Conservation (phyloP, 2,797 vertebrate genomes). For the Hapalemur alaotrensis region DNA sequence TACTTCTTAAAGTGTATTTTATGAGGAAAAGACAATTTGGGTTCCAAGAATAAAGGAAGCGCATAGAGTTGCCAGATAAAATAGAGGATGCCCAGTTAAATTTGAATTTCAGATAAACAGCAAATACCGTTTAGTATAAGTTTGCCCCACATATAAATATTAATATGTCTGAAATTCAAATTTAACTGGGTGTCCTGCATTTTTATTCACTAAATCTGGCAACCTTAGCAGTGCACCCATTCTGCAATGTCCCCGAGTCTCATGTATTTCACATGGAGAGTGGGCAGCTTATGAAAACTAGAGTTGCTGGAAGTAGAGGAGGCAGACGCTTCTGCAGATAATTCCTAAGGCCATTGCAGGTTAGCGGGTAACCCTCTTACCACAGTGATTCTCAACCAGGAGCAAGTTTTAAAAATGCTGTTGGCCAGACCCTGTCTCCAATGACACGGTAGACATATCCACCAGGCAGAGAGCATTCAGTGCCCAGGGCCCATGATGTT, state of each 20-base stretch:
- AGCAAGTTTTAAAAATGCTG: not conserved
- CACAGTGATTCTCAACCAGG: not conserved
- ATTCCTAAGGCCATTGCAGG: not conserved
- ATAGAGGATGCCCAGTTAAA: constrained; percentile 28
- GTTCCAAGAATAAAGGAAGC: constrained; percentile 43
- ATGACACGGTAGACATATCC: not conserved
- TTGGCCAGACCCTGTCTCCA: not conserved
- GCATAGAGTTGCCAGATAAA: constrained; percentile 56
- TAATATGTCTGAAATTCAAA: constrained; percentile 58
- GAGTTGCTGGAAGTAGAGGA: not conserved
- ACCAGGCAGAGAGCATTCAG: not conserved
- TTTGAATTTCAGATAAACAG: constrained; percentile 65
- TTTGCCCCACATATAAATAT: constrained; percentile 7
- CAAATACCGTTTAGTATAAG: not conserved
- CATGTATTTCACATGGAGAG: not conserved
- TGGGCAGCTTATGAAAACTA: not conserved
- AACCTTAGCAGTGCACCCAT: not conserved
- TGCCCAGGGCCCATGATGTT: not conserved
- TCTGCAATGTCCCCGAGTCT: constrained; percentile 12
- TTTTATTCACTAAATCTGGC: constrained; percentile 57
- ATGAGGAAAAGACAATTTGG: not conserved
- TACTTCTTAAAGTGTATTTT: constrained; percentile 26
- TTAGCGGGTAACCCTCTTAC: not conserved
- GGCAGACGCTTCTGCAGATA: not conserved
- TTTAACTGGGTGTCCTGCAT: not conserved